Conservation (phyloP, 2,888 invertebrate species). For the Listrodromus nycthemerus region DNA sequence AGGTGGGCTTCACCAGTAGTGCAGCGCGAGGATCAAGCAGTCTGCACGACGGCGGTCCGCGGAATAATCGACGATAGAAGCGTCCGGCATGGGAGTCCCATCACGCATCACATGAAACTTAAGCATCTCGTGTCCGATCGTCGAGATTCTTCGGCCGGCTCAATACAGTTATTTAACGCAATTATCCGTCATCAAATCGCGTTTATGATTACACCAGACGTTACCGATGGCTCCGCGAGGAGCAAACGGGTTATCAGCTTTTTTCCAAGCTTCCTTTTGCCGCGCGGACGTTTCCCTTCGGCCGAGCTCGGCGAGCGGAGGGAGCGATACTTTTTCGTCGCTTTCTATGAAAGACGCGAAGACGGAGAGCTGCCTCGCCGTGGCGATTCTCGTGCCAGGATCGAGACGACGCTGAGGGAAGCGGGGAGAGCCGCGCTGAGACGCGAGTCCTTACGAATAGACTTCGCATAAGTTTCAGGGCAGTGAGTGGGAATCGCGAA, state of each 20-base stretch:
- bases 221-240: conserved; percentile 29
- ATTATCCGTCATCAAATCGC: conserved; percentile 65
- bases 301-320: conserved; percentile 1
- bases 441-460: no score
- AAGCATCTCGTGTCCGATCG: conserved; percentile 25
- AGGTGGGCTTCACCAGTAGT: no score
- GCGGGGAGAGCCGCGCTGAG: no score
- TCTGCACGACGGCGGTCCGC: conserved; percentile 8
- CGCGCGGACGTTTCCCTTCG: conserved; percentile 43
- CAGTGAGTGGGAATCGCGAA: no score
- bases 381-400: background rate
- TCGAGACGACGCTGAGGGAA: no score
- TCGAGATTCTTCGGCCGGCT: conserved; percentile 55
- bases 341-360: background rate
- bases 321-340: conserved; percentile 21
- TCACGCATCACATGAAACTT: conserved; percentile 7
- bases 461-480: no score
- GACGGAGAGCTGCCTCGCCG: conserved; percentile 1
- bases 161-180: conserved; percentile 59
- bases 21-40: background rate
- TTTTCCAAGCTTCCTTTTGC: conserved; percentile 38
- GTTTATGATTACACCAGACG: conserved; percentile 41
- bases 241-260: conserved; percentile 54
- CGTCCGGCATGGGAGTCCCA: background rate
- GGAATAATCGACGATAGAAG: conserved; percentile 37